Conservation (phyloP, 2,113 vertebrate species). For the Pelvicachromis taeniatus region DNA sequence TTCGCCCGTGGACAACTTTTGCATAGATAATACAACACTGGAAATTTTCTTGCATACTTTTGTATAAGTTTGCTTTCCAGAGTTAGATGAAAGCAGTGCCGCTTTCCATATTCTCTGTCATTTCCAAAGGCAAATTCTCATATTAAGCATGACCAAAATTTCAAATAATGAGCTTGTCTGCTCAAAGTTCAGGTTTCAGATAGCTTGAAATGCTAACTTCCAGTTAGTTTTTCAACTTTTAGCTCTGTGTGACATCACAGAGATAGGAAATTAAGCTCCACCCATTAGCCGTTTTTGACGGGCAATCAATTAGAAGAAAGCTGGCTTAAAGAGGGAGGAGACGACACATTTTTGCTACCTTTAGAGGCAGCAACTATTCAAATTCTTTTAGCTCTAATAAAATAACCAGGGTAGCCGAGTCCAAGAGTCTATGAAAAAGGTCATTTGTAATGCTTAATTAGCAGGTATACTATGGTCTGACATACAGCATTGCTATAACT, state of each 20-base stretch:
- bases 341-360: background rate
- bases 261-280: background rate
- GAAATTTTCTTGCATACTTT: background rate
- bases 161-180: background rate
- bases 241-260: background rate
- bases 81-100: background rate
- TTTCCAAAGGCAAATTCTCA: background rate
- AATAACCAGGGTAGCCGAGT: background rate
- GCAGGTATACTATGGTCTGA: background rate
- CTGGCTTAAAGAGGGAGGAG: background rate
- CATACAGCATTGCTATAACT: background rate
- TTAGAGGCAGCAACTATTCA: background rate
- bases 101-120: background rate
- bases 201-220: background rate
- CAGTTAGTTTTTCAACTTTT: background rate
- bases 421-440: background rate
- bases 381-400: background rate
- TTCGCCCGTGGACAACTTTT: background rate
- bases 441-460: background rate
- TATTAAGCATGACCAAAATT: background rate
- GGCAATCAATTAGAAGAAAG: background rate
- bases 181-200: background rate
- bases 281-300: background rate
- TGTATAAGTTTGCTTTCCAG: background rate
- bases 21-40: background rate